Evolutionary conservation across 2,113 vertebrate species (phyloP), one percentile per base, ranked within the genome.

Genomic region (Paedocypris sp.): DNA sequence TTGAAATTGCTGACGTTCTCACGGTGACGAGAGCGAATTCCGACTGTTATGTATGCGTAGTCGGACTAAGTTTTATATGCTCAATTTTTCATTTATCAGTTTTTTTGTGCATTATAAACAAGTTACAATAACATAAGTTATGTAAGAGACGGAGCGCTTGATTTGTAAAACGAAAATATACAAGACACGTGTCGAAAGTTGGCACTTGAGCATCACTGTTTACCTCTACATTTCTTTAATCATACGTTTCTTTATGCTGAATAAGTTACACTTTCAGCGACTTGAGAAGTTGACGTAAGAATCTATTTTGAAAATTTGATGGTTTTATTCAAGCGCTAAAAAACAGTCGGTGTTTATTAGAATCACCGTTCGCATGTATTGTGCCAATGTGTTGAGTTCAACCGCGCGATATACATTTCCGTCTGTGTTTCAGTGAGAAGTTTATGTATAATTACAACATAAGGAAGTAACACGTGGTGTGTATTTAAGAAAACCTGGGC

Each of bases 391-490:
- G n/a, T n/a, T n/a, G n/a, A n/a, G n/a, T n/a, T n/a, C n/a, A n/a
- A n/a, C n/a, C n/a, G n/a, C n/a, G n/a, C n/a, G n/a, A n/a, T n/a
- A n/a, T n/a, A n/a, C n/a, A n/a, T n/a, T n/a, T n/a, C n/a, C n/a
- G n/a, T n/a, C n/a, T n/a, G n/a, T n/a, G n/a, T n/a, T n/a, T n/a
- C n/a, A n/a, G n/a, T n/a, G n/a, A n/a, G n/a, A n/a, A n/a, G n/a
- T n/a, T n/a, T n/a, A n/a, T n/a, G n/a, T n/a, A n/a, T n/a, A n/a
- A 57, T 71, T 59, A 66, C 46, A 43, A 46, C 22, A 10, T 45
- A 57, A 70, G 65, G 70, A 77, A 75, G 77, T 67, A 81, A 80
- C 83, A 86, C 83, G 83, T 86, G 85, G 77, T 83, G 60, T 72
- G 79, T 63, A 67, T 77, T 79, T 79, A 71, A 70, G 67, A 73